phyloP scores from a whole-genome alignment of 2,113 vertebrate genomes.

The Mixornis gularis region DNA sequence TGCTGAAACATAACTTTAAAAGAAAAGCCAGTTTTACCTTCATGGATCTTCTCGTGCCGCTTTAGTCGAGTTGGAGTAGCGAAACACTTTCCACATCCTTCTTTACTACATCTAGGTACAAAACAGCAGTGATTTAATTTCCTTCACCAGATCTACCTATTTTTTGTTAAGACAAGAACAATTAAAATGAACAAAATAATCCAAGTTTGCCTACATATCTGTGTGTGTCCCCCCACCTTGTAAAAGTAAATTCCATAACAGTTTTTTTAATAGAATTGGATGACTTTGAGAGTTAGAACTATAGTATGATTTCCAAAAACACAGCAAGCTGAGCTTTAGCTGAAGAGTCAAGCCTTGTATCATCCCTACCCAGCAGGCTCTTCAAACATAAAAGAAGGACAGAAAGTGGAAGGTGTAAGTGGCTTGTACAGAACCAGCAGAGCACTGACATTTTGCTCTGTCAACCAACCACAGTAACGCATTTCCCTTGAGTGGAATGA shows the following conservation, averaged over 20 bases:
- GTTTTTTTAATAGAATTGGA: background rate
- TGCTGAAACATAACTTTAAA: background rate
- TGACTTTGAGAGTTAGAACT: background rate
- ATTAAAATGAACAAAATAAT: background rate
- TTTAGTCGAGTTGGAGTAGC: slow-evolving; percentile 72
- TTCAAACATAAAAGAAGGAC: background rate
- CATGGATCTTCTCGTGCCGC: slow-evolving; percentile 79
- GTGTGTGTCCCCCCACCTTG: background rate
- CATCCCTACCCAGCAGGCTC: background rate
- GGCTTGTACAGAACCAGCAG: background rate
- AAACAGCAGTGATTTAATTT: background rate
- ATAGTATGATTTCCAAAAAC: background rate
- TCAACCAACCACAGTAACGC: background rate
- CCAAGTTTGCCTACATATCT: background rate
- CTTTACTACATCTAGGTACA: slow-evolving; percentile 74
- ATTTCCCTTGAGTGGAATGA: background rate
- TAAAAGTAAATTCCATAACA: background rate
- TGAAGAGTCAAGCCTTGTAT: background rate
- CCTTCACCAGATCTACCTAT: accelerated
- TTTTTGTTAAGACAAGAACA: background rate
- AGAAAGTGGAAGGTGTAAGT: background rate
- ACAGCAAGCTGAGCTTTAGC: background rate
- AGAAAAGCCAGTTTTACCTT: slow-evolving; percentile 67
- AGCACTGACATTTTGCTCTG: background rate
- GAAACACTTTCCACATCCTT: slow-evolving; percentile 79